These are phyloP conservation scores for Ornithorhynchus anatinus DNA, from an alignment of 2,113 vertebrate species.

Conservation along the genomic window DNA sequence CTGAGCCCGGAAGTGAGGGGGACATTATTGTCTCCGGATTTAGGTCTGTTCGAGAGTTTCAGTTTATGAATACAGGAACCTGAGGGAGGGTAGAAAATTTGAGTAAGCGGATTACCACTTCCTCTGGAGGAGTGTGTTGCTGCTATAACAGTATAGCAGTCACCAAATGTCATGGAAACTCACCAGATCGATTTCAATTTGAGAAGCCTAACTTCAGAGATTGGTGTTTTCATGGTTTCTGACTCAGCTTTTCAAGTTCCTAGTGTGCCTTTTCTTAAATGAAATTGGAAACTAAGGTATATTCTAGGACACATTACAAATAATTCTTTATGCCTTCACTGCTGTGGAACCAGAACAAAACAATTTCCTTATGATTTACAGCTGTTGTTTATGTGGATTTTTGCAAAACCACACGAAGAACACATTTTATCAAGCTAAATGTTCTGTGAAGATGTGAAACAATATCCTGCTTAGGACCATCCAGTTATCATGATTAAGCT, in stretches of 20 bases:
- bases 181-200: constrained; percentile 46
- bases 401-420: constrained; percentile 11
- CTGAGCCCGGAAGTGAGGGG: constrained; percentile 63
- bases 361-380: constrained; percentile 35
- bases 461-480: not conserved
- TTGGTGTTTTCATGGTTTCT: constrained; percentile 38
- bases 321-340: constrained; percentile 24
- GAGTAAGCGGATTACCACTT: constrained; percentile 43
- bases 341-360: constrained; percentile 15
- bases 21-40: constrained; percentile 51
- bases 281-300: constrained; percentile 30
- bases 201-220: constrained; percentile 17
- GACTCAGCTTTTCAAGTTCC: constrained; percentile 48
- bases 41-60: constrained; percentile 42
- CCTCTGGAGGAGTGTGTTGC: constrained; percentile 56
- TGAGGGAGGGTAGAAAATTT: constrained; percentile 47
- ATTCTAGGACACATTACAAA: constrained; percentile 41
- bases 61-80: constrained; percentile 51
- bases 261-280: constrained; percentile 28
- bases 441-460: constrained; percentile 1
- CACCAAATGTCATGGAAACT: constrained; percentile 61
- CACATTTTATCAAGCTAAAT: constrained; percentile 28
- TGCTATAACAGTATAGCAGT: constrained; percentile 61
- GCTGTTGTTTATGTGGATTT: constrained; percentile 23
- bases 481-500: constrained; percentile 17